phyloP scores from a whole-genome alignment of 1,140 invertebrate species.

The Heterodera schachtii region DNA sequence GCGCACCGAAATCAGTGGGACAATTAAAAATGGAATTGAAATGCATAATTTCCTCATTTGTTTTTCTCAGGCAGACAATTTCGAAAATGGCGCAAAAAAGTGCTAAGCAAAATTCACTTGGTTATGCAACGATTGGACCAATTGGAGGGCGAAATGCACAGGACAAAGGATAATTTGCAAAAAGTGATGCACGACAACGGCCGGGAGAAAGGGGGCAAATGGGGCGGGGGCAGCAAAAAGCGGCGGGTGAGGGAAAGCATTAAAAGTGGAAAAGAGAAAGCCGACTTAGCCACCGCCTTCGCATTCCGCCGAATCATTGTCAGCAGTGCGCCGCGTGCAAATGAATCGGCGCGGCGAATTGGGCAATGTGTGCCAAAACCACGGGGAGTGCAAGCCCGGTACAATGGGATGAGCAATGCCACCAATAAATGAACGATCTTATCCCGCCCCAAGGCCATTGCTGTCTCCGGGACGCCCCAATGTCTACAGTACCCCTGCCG shows the following conservation, averaged over 20 bases:
- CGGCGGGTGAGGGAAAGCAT: not conserved
- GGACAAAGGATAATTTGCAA: slow-evolving; percentile 2
- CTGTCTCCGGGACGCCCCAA: not conserved
- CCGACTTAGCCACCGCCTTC: not conserved
- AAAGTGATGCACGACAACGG: not conserved
- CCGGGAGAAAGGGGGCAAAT: not conserved
- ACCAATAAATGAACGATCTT: too few species aligned
- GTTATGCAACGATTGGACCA: slow-evolving; percentile 2
- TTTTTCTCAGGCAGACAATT: not conserved
- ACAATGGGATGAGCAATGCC: too few species aligned
- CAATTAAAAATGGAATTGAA: not conserved
- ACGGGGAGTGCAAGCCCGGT: slow-evolving; percentile 11
- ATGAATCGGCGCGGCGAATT: not conserved
- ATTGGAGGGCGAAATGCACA: slow-evolving; percentile 10
- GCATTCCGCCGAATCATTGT: not conserved
- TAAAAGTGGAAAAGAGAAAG: not conserved
- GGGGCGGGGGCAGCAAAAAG: not conserved
- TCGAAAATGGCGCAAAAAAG: slow-evolving; percentile 7
- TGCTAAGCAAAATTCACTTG: slow-evolving; percentile 2
- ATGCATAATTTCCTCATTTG: not conserved
- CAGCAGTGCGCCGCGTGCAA: not conserved
- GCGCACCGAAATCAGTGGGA: not conserved
- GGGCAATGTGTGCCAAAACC: slow-evolving; percentile 1
- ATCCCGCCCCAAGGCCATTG: not conserved
- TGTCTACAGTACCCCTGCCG: not conserved